Conservation (phyloP, 2,797 vertebrate genomes). For the Alexandromys oeconomus region DNA sequence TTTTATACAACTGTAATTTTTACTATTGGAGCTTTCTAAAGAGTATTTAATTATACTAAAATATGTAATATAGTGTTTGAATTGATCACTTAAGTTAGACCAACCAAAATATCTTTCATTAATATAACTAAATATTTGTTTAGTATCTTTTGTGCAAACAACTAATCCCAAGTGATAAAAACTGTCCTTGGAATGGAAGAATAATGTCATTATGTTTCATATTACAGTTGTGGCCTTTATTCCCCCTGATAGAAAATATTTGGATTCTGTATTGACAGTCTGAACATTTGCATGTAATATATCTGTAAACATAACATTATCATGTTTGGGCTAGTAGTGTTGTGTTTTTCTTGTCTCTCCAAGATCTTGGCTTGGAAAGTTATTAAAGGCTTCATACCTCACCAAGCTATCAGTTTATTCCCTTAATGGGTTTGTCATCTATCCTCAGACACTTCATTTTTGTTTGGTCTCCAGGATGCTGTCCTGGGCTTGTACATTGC, state of each 20-base stretch:
- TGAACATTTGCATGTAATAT: neutral
- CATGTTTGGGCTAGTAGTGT: neutral
- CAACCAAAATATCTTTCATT: neutral
- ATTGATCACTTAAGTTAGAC: neutral
- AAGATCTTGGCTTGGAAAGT: neutral
- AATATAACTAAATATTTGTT: neutral
- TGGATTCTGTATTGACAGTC: neutral
- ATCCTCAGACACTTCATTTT: neutral
- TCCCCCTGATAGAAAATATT: neutral
- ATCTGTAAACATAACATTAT: neutral
- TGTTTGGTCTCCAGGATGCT: neutral
- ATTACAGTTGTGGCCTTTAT: neutral
- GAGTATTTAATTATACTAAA: neutral
- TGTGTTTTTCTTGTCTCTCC: neutral
- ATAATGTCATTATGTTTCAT: neutral
- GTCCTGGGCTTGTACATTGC: neutral
- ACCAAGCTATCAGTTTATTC: neutral
- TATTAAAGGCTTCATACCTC: neutral
- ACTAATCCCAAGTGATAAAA: neutral
- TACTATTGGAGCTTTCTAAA: neutral
- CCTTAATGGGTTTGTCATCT: neutral
- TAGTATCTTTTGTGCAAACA: neutral
- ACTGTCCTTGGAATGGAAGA: neutral
- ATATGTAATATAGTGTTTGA: neutral
- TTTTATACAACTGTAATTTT: neutral